These are phyloP conservation scores for Clarias magur DNA, from an alignment of 2,113 vertebrate genomes.

Conservation along the genomic window DNA sequence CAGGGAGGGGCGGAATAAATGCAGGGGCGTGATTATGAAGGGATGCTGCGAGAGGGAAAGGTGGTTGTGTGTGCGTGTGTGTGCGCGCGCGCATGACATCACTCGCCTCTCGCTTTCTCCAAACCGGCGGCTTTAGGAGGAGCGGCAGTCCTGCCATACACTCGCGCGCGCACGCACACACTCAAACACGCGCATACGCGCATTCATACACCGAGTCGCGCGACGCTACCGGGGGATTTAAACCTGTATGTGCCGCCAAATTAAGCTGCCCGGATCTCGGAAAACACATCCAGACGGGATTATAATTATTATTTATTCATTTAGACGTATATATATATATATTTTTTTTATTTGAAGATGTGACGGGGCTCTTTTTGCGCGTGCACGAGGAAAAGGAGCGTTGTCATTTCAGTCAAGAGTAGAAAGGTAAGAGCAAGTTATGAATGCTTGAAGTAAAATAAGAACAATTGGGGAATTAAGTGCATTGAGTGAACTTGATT, in stretches of 20 bases:
- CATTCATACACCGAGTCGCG: conserved; percentile 33
- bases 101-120: conserved; percentile 48
- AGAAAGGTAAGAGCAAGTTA: conserved; percentile 47
- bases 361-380: conserved; percentile 12
- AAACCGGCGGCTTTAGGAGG: conserved; percentile 35
- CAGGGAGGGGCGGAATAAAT: not conserved
- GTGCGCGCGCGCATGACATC: conserved; percentile 53
- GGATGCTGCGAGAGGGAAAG: conserved; percentile 2
- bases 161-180: not conserved
- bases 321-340: not conserved
- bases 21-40: not conserved
- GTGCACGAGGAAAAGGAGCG: conserved; percentile 24
- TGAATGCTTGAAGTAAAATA: not conserved
- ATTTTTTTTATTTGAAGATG: conserved; percentile 22
- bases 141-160: conserved; percentile 5
- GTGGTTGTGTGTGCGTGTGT: not conserved
- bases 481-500: not conserved
- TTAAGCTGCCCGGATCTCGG: conserved; percentile 37
- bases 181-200: not conserved
- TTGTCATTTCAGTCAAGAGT: conserved; percentile 1
- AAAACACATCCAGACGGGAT: conserved; percentile 36
- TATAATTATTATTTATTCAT: conserved; percentile 14
- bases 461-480: not conserved
- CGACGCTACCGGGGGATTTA: conserved; percentile 50
- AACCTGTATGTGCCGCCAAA: conserved; percentile 31